These are phyloP conservation scores for Plebejus anna DNA, from an alignment of 2,888 invertebrate genomes.

Conservation along the genomic window DNA sequence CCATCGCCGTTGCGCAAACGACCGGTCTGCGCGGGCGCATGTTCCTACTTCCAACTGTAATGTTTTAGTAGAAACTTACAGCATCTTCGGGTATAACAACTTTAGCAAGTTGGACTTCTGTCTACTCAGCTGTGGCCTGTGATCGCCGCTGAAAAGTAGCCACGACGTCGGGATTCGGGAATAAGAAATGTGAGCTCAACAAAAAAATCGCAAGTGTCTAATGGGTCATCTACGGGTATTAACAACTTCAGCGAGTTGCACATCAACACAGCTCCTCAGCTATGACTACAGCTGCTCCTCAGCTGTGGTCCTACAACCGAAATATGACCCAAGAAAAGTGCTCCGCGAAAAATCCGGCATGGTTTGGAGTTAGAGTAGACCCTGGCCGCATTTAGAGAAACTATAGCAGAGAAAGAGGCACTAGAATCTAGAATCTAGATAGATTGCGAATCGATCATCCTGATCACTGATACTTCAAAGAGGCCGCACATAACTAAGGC, in stretches of 20 bases:
- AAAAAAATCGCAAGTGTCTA: too few relatives aligned
- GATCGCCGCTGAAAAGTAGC: too few relatives aligned
- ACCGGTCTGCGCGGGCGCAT: background rate
- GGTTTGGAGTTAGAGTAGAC: too few relatives aligned
- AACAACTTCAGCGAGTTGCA: too few relatives aligned
- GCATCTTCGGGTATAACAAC: too few relatives aligned
- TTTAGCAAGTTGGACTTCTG: background rate
- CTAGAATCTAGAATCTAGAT: background rate
- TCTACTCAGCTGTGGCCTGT: background rate
- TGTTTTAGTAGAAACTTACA: background rate
- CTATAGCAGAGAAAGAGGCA: background rate
- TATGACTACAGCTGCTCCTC: too few relatives aligned
- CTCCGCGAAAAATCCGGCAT: background rate
- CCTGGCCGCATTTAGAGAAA: too few relatives aligned
- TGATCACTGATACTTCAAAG: background rate
- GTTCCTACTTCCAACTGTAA: background rate
- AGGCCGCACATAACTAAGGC: background rate
- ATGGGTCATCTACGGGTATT: too few relatives aligned
- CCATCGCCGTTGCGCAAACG: conserved; percentile 37
- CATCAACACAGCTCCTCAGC: too few relatives aligned
- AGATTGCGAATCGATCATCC: background rate
- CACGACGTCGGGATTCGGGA: background rate
- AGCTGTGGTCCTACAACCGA: too few relatives aligned
- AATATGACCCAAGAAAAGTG: too few relatives aligned
- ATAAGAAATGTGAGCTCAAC: too few relatives aligned